These are phyloP conservation scores for Myiopsitta monachus DNA, from an alignment of 2,113 vertebrate genomes.

Conservation along the genomic window DNA sequence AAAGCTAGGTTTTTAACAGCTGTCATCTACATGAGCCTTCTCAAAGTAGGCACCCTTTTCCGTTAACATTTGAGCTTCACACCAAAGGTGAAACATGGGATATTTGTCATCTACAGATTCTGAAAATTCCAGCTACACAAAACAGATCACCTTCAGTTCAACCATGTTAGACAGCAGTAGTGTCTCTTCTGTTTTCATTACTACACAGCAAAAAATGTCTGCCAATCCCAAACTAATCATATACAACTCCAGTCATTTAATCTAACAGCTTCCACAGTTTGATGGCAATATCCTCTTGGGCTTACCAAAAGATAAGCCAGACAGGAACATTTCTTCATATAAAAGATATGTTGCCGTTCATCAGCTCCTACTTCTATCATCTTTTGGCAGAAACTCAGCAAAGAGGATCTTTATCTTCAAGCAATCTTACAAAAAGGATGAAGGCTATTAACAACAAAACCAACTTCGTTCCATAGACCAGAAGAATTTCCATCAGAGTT, in stretches of 20 bases:
- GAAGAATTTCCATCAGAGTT: not conserved
- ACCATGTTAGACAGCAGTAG: rapidly evolving
- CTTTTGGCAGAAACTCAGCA: not conserved
- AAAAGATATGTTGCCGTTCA: not conserved
- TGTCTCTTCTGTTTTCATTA: not conserved
- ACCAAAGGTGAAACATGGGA: not conserved
- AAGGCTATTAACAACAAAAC: not conserved
- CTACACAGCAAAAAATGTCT: not conserved
- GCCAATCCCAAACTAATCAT: not conserved
- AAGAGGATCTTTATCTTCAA: not conserved
- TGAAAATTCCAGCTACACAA: not conserved
- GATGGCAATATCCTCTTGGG: not conserved
- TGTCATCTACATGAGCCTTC: not conserved
- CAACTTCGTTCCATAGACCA: not conserved
- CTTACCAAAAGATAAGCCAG: not conserved
- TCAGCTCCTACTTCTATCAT: not conserved
- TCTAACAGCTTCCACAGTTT: not conserved
- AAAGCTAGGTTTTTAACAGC: not conserved
- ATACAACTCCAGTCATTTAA: not conserved
- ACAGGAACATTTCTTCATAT: not conserved
- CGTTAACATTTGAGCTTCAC: not conserved
- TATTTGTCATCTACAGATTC: not conserved
- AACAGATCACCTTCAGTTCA: not conserved
- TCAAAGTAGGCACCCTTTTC: not conserved
- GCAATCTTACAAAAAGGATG: not conserved